Conservation (phyloP, 2,888 invertebrate genomes). For the Myopa testacea region DNA sequence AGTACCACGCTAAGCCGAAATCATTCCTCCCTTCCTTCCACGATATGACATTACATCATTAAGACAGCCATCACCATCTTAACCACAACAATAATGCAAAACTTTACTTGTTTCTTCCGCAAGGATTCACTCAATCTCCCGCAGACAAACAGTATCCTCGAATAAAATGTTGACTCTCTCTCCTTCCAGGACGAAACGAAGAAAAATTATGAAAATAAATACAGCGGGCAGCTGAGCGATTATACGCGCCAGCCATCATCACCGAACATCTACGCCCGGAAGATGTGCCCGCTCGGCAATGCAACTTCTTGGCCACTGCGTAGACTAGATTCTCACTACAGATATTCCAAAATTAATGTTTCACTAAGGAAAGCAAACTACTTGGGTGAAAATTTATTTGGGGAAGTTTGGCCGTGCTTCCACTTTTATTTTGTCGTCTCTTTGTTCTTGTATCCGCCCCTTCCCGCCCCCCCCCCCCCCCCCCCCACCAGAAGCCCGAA, state of each 20-base stretch:
- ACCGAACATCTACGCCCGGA: neutral
- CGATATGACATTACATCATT: no score
- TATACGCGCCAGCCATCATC: neutral
- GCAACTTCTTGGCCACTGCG: slow-evolving; percentile 6
- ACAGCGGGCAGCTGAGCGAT: neutral
- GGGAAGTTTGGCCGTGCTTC: neutral
- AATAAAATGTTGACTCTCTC: slow-evolving; percentile 10
- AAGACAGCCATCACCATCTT: no score
- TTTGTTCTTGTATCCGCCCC: no score
- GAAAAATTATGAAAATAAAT: slow-evolving; percentile 10
- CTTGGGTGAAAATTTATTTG: neutral
- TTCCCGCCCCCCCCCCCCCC: no score
- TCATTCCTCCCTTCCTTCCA: no score
- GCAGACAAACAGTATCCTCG: slow-evolving; percentile 8
- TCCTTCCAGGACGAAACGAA: neutral
- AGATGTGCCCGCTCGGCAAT: neutral
- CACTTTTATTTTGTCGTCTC: no score
- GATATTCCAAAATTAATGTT: slow-evolving; percentile 26
- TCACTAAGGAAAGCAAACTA: slow-evolving; percentile 28
- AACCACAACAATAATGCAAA: neutral
- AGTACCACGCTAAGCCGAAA: no score
- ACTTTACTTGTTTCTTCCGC: slow-evolving; percentile 9
- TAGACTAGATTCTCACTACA: neutral
- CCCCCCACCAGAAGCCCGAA: neutral
- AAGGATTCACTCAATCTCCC: slow-evolving; percentile 17